These are phyloP conservation scores for Phymorhynchus buccinoides DNA, from an alignment of 1,140 invertebrate genomes.

Conservation along the genomic window DNA sequence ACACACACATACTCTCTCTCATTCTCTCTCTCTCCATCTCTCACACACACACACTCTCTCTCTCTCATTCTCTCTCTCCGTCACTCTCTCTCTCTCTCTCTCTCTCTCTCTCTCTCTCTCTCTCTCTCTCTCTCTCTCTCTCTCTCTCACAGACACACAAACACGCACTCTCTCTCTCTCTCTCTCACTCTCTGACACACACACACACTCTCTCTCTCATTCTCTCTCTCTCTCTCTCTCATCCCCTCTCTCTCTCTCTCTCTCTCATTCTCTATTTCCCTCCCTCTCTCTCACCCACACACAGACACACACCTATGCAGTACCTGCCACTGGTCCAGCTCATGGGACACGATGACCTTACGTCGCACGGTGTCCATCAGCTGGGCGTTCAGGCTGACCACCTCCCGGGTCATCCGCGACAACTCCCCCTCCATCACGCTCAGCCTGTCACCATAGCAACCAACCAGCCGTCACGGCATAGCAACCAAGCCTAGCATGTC, in stretches of 20 bases:
- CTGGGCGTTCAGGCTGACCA: constrained; percentile 93
- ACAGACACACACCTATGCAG: too few species aligned
- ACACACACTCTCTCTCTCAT: neutral
- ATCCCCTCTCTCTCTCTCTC: too few species aligned
- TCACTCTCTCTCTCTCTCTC: neutral
- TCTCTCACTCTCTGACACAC: neutral
- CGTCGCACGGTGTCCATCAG: constrained; percentile 95
- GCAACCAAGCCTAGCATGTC: too few species aligned
- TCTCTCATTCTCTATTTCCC: neutral
- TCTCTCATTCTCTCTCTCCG: too few species aligned
- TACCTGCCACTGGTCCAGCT: constrained; percentile 96
- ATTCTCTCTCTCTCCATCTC: too few species aligned
- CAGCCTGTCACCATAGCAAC: too few species aligned
- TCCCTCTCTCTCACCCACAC: neutral
- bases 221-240: neutral
- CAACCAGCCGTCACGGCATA: too few species aligned
- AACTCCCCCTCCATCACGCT: constrained; percentile 90
- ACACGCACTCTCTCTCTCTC: neutral
- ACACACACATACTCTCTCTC: too few species aligned
- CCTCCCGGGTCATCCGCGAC: constrained; percentile 89
- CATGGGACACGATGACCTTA: constrained; percentile 93
- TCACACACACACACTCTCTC: too few species aligned
- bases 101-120: neutral
- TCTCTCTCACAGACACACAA: too few species aligned
- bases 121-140: neutral